Conservation (phyloP, 2,113 vertebrate genomes). For the Meriones unguiculatus region DNA sequence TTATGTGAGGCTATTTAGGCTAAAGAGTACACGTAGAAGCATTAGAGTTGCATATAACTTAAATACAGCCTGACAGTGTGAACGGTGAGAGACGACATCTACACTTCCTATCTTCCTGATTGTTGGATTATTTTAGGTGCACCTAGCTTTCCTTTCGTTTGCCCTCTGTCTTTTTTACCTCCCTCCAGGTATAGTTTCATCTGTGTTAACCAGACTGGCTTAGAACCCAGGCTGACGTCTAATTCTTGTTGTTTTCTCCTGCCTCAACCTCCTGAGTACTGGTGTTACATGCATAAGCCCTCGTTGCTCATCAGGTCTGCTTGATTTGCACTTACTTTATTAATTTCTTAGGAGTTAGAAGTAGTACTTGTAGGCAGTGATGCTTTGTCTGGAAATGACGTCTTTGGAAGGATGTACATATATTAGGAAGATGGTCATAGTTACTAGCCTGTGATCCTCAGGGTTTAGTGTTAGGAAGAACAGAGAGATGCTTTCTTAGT, state of each 20-base stretch:
- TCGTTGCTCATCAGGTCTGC: not conserved
- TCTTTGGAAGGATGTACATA: not conserved
- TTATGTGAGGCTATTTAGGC: not conserved
- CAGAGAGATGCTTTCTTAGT: not conserved
- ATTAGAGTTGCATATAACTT: not conserved
- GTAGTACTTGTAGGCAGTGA: not conserved
- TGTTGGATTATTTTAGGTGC: not conserved
- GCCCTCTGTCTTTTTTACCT: not conserved
- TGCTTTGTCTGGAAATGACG: conserved; percentile 29
- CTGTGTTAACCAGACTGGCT: not conserved
- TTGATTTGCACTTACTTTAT: not conserved
- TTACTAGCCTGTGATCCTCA: not conserved
- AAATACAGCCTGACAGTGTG: not conserved
- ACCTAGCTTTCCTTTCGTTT: not conserved
- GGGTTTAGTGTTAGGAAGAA: not conserved
- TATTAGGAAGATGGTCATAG: not conserved
- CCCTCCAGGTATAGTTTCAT: not conserved
- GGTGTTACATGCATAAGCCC: not conserved
- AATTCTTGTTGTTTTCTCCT: not conserved
- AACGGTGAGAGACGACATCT: not conserved
- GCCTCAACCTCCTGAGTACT: not conserved
- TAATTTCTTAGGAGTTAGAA: conserved; percentile 10
- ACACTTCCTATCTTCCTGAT: not conserved
- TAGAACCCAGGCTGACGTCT: not conserved
- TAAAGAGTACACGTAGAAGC: not conserved